Evolutionary conservation across 2,888 invertebrate genomes (phyloP).

Genomic region (Diplazon laetatorius): DNA sequence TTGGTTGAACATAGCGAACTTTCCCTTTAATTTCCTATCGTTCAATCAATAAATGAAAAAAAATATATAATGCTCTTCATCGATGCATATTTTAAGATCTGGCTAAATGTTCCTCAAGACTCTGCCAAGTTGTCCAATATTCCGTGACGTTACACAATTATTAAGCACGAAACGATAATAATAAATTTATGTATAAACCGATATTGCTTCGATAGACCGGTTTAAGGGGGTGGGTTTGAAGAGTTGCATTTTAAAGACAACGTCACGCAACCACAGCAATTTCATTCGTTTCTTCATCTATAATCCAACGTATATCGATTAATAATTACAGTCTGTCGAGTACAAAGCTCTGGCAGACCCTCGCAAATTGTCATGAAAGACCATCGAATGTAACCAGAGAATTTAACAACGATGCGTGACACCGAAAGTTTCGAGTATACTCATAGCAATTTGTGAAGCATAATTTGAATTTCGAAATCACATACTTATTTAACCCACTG

Average conservation of each 20-base stretch:
- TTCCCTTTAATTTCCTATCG: background rate
- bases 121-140: background rate
- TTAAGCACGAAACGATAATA: slow-evolving; percentile 19
- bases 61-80: background rate
- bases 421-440: slow-evolving; percentile 30
- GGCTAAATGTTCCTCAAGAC: background rate
- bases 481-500: slow-evolving; percentile 8
- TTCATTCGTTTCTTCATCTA: slow-evolving; percentile 35
- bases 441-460: slow-evolving; percentile 13
- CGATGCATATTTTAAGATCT: background rate
- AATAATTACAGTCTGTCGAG: slow-evolving; percentile 57
- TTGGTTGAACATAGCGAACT: background rate
- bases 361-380: slow-evolving; percentile 7
- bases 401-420: slow-evolving; percentile 43
- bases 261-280: slow-evolving; percentile 42
- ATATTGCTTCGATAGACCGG: slow-evolving; percentile 13
- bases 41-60: background rate
- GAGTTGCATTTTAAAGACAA: slow-evolving; percentile 7
- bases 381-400: slow-evolving; percentile 15
- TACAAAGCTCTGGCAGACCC: slow-evolving; percentile 31
- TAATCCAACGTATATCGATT: slow-evolving; percentile 59
- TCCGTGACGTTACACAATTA: slow-evolving; percentile 1
- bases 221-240: background rate
- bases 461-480: slow-evolving; percentile 40
- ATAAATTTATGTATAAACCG: slow-evolving; percentile 2